Evolutionary conservation across 1,140 invertebrate species (phyloP), one percentile per base, ranked within the genome.

Genomic region (Harpegnathos saltator): DNA sequence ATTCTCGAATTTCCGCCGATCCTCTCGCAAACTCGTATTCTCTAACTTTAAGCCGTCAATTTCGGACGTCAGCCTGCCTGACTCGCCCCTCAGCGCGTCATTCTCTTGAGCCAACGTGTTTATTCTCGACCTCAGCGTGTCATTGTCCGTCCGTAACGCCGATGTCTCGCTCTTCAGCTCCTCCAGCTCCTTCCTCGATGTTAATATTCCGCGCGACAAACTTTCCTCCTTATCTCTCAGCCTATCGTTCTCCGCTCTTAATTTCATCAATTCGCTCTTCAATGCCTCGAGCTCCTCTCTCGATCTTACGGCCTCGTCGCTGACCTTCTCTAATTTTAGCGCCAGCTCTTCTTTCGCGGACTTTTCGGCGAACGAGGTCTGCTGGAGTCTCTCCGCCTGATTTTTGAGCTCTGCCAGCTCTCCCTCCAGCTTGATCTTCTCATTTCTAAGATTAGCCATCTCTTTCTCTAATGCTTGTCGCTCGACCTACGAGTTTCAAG

Each of bases 281-380:
- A 92, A 24, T 17, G 62, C 63, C 0, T 88, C 62, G 1, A 90
- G 50, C 56, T 91, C 90, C 2, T 71, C 66, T n/a, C 61, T 89
- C 48, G 87, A 26, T 22, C 50, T 77, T 1, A 44, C 38, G 3
- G 77, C n/a, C 26, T 89, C 68, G 0, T 72, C 26, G 1, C 62
- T 71, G 1, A 56, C 3, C 7, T 84, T 83, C 1, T 15, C 17
- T 3, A 82, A 38, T 58, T 61, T 63, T 17, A 17, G 26, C 48
- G 77, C n/a, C 26, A 44, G n/a, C 7, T 29, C 38, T 66, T 63
- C 69, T 29, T 78, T 91, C 3, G 63, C 66, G 1, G 58, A 63
- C 56, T 82, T 90, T 58, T 87, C 82, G 12, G 65, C 58, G 38
- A 54, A 61, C 5, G 65, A 58, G 9, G 52, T 38, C 38, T 58